These are phyloP conservation scores for Calosoma granatense DNA, from an alignment of 1,140 invertebrate species.

Conservation along the genomic window DNA sequence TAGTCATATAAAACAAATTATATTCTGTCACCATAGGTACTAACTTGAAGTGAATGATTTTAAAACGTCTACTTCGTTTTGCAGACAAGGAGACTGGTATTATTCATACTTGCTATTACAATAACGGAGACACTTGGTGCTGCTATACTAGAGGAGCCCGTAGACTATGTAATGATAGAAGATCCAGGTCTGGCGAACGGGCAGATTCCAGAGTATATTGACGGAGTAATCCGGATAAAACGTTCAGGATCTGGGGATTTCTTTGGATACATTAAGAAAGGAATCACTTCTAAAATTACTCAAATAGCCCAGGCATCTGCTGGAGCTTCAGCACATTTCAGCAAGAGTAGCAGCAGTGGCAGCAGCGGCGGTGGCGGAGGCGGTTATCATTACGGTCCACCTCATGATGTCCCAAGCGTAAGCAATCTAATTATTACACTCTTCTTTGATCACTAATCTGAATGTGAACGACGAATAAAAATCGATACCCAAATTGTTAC, in stretches of 20 bases:
- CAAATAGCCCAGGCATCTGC: constrained; percentile 42
- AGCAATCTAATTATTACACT: constrained; percentile 16
- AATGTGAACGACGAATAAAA: constrained; percentile 17
- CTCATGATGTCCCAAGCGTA: constrained; percentile 33
- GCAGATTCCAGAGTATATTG: not conserved
- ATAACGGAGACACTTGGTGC: not conserved
- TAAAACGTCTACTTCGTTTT: no score
- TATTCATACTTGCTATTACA: not conserved
- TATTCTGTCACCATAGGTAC: no score
- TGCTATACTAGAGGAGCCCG: not conserved
- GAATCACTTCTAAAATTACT: constrained; percentile 44
- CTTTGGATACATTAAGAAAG: constrained; percentile 37
- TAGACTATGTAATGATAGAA: not conserved
- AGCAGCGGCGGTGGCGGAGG: constrained; percentile 33
- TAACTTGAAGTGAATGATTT: no score
- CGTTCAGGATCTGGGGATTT: constrained; percentile 37
- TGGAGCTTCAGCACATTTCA: constrained; percentile 40
- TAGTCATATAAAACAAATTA: no score
- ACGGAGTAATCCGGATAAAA: constrained; percentile 24
- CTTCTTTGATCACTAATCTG: not conserved
- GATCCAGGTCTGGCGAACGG: no score
- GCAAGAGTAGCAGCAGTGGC: constrained; percentile 43
- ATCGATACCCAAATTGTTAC: no score
- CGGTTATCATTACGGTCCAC: constrained; percentile 36
- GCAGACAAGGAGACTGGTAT: not conserved